Evolutionary conservation across 2,888 invertebrate genomes (phyloP), one percentile per base, ranked within the genome.

Genomic region (Tenodera sinensis): DNA sequence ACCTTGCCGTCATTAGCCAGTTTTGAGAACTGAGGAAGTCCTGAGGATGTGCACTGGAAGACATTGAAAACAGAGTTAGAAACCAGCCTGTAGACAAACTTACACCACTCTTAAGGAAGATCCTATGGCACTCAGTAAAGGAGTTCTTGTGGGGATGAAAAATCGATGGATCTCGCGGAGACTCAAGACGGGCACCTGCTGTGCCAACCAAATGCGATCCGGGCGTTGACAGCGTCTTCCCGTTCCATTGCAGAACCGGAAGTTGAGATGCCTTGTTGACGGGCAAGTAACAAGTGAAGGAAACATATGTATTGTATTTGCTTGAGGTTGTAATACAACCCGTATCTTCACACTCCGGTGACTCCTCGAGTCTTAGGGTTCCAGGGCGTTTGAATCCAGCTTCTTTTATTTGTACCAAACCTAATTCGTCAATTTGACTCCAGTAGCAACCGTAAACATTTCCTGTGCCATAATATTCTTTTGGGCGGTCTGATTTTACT

Each of bases 181-280:
- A 28, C 88, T 8, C 27, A n/a, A 47, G 47, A 28, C 15, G 28
- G 28, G 88, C 88, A 88, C 88, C 88, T 88, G 88, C 85, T 88
- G 88, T 88, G 83, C 71, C 88, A 28, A 83, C 42, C 27, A 81
- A 83, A 88, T 71, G 30, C 34, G 27, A 84, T 85, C 82, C 54
- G 85, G n/a, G 88, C 82, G 88, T 71, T 88, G 88, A 88, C 88
- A 88, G 84, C 85, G 81, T 88, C 88, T 88, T 88, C 88, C 88
- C 88, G 88, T 88, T 84, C 54, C 88, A 81, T 71, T 42, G 54
- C 54, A 71, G 54, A 71, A 71, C 54, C 54, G 54, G 54, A 71
- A 71, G 54, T 71, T 71, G 54, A 71, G 54, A 71, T 71, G 54
- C 54, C 54, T 25, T 71, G 54, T 71, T 71, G 54, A 71, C 54